phyloP scores from a whole-genome alignment of 1,140 invertebrate genomes.

The Mamestra configurata region DNA sequence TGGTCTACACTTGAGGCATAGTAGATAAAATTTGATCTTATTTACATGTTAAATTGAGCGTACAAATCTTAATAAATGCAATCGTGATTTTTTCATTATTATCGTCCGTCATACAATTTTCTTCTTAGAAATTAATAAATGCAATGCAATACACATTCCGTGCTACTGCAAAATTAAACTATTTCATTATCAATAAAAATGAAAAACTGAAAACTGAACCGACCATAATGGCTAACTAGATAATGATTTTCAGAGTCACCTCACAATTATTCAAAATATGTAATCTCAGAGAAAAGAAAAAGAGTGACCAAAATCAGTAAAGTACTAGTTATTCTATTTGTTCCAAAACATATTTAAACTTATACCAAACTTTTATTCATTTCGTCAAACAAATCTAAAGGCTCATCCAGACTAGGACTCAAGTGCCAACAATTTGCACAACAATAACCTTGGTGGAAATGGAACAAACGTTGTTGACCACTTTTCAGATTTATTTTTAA shows the following conservation, averaged over 20 bases:
- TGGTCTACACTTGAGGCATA: background rate
- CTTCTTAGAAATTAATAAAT: slow-evolving; percentile 23
- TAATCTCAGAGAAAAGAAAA: too few relatives aligned
- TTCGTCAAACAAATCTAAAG: background rate
- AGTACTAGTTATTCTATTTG: too few relatives aligned
- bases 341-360: background rate
- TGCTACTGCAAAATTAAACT: background rate
- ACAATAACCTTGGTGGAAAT: too few relatives aligned
- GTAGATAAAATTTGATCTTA: background rate
- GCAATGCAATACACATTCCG: slow-evolving; percentile 12
- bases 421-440: too few relatives aligned
- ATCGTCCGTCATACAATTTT: background rate
- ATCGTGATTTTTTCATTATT: background rate
- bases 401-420: background rate
- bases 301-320: too few relatives aligned
- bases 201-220: too few relatives aligned
- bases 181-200: too few relatives aligned
- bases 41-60: slow-evolving; percentile 11
- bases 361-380: slow-evolving; percentile 15
- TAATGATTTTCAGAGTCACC: too few relatives aligned
- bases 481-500: too few relatives aligned
- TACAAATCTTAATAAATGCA: slow-evolving; percentile 6
- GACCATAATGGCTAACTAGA: too few relatives aligned
- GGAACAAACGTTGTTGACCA: too few relatives aligned
- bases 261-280: too few relatives aligned